A percentile compares a stretch with the other conserved stretches of the same genome.
Evolutionary conservation across 2,888 invertebrate species (phyloP).

Genomic region (Hipparchia sbordonii): DNA sequence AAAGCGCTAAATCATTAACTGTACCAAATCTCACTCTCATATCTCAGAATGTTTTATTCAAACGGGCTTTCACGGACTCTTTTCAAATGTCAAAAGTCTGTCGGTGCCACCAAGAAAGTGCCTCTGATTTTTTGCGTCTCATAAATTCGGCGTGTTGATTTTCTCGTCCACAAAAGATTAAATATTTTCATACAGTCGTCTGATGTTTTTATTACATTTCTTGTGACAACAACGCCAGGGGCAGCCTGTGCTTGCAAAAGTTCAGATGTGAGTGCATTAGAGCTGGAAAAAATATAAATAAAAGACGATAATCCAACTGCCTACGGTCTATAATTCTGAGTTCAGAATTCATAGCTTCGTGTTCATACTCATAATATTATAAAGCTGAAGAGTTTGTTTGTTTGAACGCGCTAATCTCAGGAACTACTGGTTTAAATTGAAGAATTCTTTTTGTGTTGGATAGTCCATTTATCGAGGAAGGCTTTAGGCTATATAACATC

Average conservation of each 20-base stretch:
- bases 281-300: too few species aligned
- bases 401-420: too few species aligned
- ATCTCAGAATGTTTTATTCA: slow-evolving; percentile 11
- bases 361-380: too few species aligned
- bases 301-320: too few species aligned
- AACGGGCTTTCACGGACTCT: slow-evolving; percentile 3
- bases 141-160: not conserved
- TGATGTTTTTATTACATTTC: not conserved
- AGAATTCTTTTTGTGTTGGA: too few species aligned
- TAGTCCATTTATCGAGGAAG: too few species aligned
- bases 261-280: not conserved
- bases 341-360: too few species aligned
- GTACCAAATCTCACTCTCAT: slow-evolving; percentile 9
- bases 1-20: slow-evolving; percentile 16
- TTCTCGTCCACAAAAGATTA: not conserved
- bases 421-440: too few species aligned
- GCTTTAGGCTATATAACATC: too few species aligned
- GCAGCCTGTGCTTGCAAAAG: not conserved
- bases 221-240: not conserved
- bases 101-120: not conserved
- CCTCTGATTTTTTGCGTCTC: not conserved
- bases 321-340: too few species aligned
- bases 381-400: too few species aligned
- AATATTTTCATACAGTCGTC: not conserved
- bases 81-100: slow-evolving; percentile 3